These are phyloP conservation scores for Bemisia tabaci DNA, from an alignment of 1,140 invertebrate species.

Conservation along the genomic window DNA sequence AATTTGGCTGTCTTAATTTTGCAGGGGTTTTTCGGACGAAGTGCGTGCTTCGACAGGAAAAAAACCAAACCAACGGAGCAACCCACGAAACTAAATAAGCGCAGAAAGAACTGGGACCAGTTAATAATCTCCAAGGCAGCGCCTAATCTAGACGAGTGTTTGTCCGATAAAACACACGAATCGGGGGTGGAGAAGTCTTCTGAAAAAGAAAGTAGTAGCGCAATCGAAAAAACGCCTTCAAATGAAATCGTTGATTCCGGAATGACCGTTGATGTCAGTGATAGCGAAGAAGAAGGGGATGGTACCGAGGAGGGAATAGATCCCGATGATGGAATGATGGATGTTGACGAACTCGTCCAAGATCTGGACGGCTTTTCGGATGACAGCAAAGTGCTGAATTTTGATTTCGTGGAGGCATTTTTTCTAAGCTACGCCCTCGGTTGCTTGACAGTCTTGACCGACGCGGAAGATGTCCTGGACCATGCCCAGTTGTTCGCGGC, in stretches of 20 bases:
- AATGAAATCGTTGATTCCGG: too few relatives aligned
- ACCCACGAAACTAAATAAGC: not conserved
- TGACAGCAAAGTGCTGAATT: too few relatives aligned
- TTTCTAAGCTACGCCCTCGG: conserved; percentile 60
- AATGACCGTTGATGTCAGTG: not conserved
- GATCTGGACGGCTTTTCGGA: too few relatives aligned
- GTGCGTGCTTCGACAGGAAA: not conserved
- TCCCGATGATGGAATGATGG: not conserved
- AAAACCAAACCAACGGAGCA: not conserved
- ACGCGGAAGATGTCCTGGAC: conserved; percentile 38
- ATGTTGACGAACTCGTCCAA: too few relatives aligned
- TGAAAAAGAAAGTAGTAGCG: too few relatives aligned
- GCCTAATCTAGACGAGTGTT: not conserved
- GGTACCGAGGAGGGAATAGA: not conserved
- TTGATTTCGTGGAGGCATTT: conserved; percentile 63
- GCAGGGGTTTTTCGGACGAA: not conserved
- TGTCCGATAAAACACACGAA: too few relatives aligned
- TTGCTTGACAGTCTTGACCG: conserved; percentile 49
- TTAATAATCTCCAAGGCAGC: not conserved
- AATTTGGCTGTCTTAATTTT: not conserved
- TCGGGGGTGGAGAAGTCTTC: too few relatives aligned
- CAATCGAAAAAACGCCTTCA: too few relatives aligned
- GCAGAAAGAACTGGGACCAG: not conserved
- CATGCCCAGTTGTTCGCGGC: conserved; percentile 45
- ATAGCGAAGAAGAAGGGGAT: not conserved